Conservation (phyloP, 2,888 invertebrate genomes). For the Dermolepida albohirtum region DNA sequence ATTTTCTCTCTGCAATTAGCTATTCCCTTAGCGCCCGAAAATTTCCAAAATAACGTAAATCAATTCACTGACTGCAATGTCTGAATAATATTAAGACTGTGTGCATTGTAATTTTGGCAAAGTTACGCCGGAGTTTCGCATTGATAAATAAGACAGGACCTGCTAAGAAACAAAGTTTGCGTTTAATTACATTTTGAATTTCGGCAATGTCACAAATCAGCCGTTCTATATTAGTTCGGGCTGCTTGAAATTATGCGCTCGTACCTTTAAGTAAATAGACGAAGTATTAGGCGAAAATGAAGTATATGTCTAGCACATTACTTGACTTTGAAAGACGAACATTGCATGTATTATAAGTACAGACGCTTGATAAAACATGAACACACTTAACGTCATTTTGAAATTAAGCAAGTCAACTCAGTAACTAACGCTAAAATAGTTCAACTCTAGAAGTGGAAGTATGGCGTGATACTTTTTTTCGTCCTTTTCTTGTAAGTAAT, state of each 20-base stretch:
- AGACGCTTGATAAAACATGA: constrained; percentile 7
- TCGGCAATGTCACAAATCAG: constrained; percentile 20
- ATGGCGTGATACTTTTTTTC: no score
- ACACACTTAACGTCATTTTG: neutral
- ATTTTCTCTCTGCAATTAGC: neutral
- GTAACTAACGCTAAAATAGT: no score
- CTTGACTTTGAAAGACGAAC: constrained; percentile 8
- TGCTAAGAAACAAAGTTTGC: constrained; percentile 1
- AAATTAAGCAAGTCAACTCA: neutral
- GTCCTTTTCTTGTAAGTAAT: no score
- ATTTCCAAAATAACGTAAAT: constrained; percentile 4
- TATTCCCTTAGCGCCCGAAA: neutral
- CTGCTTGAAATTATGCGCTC: neutral
- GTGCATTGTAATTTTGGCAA: constrained; percentile 8
- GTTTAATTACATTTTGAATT: constrained; percentile 20
- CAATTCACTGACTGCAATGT: neutral
- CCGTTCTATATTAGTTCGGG: neutral
- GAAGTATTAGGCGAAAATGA: constrained; percentile 9
- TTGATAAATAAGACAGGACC: constrained; percentile 18
- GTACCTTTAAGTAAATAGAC: neutral
- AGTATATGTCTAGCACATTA: constrained; percentile 1
- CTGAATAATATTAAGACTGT: neutral
- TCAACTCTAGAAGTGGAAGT: no score
- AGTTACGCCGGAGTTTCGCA: constrained; percentile 1
- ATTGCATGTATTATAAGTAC: constrained; percentile 11